Percentiles rank a stretch among this genome's conserved stretches.
Evolutionary conservation across 1,140 invertebrate genomes (phyloP).

Genomic region (Drosophila subpulchrella): DNA sequence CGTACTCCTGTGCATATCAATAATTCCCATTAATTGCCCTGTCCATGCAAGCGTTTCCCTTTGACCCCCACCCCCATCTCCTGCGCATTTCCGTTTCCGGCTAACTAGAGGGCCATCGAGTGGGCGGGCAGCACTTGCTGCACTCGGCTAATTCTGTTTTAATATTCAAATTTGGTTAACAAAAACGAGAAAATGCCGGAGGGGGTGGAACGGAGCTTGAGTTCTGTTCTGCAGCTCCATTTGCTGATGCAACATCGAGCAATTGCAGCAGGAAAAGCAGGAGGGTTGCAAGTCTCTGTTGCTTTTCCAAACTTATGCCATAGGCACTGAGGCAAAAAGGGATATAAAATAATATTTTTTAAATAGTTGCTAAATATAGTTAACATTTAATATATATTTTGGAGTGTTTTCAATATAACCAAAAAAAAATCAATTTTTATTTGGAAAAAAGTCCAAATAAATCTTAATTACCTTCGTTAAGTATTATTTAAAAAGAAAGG

Average conservation of each 20-base stretch:
- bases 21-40: slow-evolving; percentile 52
- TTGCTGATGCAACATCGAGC: slow-evolving; percentile 46
- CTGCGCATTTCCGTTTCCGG: slow-evolving; percentile 46
- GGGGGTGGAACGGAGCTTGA: slow-evolving; percentile 12
- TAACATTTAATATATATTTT: no score
- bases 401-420: no score
- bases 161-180: slow-evolving; percentile 72
- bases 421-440: no score
- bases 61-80: neutral
- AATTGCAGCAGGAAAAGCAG: slow-evolving; percentile 11
- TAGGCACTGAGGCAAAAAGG: slow-evolving; percentile 22
- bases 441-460: no score
- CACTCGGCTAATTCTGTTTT: slow-evolving; percentile 74
- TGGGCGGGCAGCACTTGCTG: slow-evolving; percentile 47
- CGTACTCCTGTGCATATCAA: slow-evolving; percentile 30
- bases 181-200: slow-evolving; percentile 44
- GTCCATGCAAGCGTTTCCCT: slow-evolving; percentile 14
- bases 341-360: no score
- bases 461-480: no score
- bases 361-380: no score
- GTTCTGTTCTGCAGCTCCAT: slow-evolving; percentile 26
- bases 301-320: slow-evolving; percentile 64
- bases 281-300: slow-evolving; percentile 30
- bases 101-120: slow-evolving; percentile 6
- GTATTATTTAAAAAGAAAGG: no score